Evolutionary conservation across 2,888 invertebrate genomes (phyloP).

Genomic region (Macropis europaea): DNA sequence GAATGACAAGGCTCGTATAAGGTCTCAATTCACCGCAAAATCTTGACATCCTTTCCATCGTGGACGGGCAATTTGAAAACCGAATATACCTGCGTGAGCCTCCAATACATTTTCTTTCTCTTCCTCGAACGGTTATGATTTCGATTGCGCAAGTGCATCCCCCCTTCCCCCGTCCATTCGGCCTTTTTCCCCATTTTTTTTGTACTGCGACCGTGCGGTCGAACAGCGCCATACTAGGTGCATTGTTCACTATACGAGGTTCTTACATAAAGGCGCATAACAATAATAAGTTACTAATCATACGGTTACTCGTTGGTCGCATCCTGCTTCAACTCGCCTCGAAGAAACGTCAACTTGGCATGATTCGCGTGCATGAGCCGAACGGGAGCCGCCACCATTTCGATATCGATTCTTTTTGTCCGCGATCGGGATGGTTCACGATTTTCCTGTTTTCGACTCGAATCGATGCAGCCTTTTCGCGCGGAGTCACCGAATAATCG

Average conservation of each 20-base stretch:
- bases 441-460: neutral
- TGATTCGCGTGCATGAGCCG: neutral
- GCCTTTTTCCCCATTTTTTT: constrained; percentile 13
- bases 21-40: constrained; percentile 45
- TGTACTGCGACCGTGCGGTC: neutral
- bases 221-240: neutral
- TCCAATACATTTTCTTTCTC: constrained; percentile 49
- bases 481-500: neutral
- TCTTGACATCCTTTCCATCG: constrained; percentile 56
- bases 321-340: constrained; percentile 32
- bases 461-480: too few relatives aligned
- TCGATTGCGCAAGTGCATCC: constrained; percentile 63
- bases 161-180: neutral
- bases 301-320: constrained; percentile 50
- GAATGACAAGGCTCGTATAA: constrained; percentile 55
- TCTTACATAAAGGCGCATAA: constrained; percentile 74
- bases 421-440: neutral
- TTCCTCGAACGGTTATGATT: constrained; percentile 55
- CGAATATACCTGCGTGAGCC: constrained; percentile 19
- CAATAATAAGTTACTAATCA: constrained; percentile 71
- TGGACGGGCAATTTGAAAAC: constrained; percentile 35
- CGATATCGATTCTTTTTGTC: neutral
- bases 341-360: constrained; percentile 18
- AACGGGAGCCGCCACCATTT: neutral
- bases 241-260: constrained; percentile 69